Conservation (phyloP, 2,113 vertebrate species). For the Phrynosoma platyrhinos region DNA sequence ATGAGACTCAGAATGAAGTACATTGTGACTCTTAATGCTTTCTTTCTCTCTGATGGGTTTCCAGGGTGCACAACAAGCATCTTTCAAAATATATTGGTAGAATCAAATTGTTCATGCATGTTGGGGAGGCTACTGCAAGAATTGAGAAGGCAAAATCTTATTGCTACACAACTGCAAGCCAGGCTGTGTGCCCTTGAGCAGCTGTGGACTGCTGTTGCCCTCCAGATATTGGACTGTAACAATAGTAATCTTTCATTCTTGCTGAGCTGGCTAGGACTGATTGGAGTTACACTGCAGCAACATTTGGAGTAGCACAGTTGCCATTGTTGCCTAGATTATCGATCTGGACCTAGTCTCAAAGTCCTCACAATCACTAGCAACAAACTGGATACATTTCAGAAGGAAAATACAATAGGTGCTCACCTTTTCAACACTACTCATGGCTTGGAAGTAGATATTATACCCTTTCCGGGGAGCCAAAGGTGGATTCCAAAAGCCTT, state of each 20-base stretch:
- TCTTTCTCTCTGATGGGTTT: background rate
- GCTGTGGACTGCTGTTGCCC: background rate
- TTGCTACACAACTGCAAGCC: background rate
- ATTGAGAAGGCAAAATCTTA: background rate
- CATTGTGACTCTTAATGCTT: too few relatives aligned
- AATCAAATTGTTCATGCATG: background rate
- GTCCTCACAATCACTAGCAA: background rate
- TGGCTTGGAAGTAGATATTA: slow-evolving; percentile 99
- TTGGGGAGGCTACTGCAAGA: background rate
- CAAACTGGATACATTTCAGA: background rate
- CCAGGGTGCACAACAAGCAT: background rate
- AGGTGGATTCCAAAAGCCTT: slow-evolving; percentile 96
- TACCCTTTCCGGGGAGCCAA: slow-evolving; percentile 96
- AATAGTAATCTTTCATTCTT: too few relatives aligned
- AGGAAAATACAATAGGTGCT: slow-evolving; percentile 44
- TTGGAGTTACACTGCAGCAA: too few relatives aligned
- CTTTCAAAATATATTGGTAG: background rate
- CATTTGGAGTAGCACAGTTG: too few relatives aligned
- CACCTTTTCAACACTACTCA: slow-evolving; percentile 98
- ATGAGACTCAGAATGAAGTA: too few relatives aligned
- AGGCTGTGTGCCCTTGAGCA: background rate
- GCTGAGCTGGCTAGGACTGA: too few relatives aligned
- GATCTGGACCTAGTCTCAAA: background rate
- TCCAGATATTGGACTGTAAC: too few relatives aligned
- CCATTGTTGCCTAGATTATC: too few relatives aligned